Evolutionary conservation across 2,888 invertebrate genomes (phyloP).

Genomic region (Didymodactylos carnosus): DNA sequence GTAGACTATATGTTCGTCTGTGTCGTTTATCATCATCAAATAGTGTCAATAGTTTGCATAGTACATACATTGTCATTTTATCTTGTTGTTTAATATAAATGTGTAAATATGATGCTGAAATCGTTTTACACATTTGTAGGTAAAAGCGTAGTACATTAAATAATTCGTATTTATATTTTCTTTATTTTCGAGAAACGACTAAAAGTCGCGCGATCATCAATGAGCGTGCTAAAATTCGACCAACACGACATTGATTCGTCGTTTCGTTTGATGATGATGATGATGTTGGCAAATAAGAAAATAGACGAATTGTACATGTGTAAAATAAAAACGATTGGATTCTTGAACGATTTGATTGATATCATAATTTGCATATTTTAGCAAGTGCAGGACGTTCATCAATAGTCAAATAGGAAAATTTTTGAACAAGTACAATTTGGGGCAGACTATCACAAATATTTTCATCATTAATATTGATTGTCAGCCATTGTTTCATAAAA

Average conservation of each 20-base stretch:
- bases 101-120: not conserved
- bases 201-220: too few species aligned
- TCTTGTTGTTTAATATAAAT: not conserved
- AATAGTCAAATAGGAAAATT: not conserved
- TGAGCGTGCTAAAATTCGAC: not conserved
- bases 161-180: too few species aligned
- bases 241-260: not conserved
- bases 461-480: too few species aligned
- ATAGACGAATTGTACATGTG: too few species aligned
- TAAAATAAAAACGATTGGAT: not conserved
- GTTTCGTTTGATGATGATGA: too few species aligned
- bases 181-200: too few species aligned
- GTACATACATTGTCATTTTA: not conserved
- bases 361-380: not conserved
- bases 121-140: not conserved
- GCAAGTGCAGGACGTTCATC: not conserved
- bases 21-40: not conserved
- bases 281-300: too few species aligned
- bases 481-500: too few species aligned
- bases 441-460: too few species aligned
- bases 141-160: too few species aligned
- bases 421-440: not conserved
- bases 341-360: not conserved
- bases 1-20: not conserved
- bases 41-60: not conserved